Conservation (phyloP, 2,888 invertebrate species). For the Creontiades dilutus region DNA sequence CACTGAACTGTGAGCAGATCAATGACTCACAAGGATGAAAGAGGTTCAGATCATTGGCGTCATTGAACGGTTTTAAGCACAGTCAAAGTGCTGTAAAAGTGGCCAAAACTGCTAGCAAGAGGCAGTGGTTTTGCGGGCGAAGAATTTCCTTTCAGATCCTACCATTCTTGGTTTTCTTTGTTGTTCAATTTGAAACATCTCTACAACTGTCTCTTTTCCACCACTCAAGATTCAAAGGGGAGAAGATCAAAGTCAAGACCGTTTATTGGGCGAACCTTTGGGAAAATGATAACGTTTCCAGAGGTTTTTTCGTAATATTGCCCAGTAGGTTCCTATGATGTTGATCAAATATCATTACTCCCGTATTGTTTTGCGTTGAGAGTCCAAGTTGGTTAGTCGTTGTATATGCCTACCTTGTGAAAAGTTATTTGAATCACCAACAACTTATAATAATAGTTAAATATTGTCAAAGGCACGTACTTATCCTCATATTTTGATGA, state of each 20-base stretch:
- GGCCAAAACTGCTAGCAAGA: neutral
- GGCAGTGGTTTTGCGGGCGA: neutral
- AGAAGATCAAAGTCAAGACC: neutral
- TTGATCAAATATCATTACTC: neutral
- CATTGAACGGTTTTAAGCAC: neutral
- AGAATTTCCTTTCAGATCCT: slow-evolving; percentile 7
- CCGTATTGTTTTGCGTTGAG: too few species aligned
- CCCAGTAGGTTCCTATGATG: neutral
- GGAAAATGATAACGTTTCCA: neutral
- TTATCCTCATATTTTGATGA: too few species aligned
- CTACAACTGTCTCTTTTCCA: neutral
- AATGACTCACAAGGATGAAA: too few species aligned
- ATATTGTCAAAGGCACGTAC: too few species aligned
- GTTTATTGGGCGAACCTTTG: neutral
- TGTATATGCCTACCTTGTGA: too few species aligned
- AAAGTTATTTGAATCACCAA: too few species aligned
- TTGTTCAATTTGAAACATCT: slow-evolving; percentile 19
- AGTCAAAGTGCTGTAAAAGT: neutral
- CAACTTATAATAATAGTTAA: too few species aligned
- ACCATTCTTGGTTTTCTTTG: slow-evolving; percentile 13
- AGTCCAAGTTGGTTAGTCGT: too few species aligned
- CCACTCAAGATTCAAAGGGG: neutral
- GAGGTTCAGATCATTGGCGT: too few species aligned
- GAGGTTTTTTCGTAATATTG: neutral
- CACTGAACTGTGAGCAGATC: too few species aligned